Conservation (phyloP, 2,113 vertebrate species). For the Ploceus nigricollis region DNA sequence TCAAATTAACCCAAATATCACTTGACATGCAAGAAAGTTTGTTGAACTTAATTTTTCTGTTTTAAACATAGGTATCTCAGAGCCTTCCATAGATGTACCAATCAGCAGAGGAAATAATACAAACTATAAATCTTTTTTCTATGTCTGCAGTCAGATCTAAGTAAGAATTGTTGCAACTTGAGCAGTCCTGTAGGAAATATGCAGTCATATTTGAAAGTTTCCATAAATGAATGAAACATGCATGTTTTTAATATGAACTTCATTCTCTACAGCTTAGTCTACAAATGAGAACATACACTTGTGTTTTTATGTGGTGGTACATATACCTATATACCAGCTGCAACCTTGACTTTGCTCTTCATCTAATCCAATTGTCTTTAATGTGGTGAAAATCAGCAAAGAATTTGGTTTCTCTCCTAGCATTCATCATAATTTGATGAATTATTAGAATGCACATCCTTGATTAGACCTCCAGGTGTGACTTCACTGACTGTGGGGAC, state of each 20-base stretch:
- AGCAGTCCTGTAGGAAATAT: not conserved
- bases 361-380: not conserved
- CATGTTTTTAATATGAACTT: not conserved
- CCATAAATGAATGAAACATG: not conserved
- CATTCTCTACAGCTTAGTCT: not conserved
- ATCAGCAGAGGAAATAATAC: not conserved
- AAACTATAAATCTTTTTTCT: not conserved
- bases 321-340: not conserved
- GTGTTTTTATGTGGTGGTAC: not conserved
- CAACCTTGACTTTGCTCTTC: not conserved
- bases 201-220: not conserved
- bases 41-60: not conserved
- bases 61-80: not conserved
- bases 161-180: not conserved
- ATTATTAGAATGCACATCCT: not conserved
- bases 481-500: not conserved
- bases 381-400: not conserved
- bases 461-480: not conserved
- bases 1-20: not conserved
- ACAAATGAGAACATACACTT: rapidly evolving
- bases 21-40: not conserved
- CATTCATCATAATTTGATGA: not conserved
- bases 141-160: not conserved
- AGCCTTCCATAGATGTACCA: not conserved
- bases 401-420: not conserved